These are phyloP conservation scores for Galaxias olidus DNA, from an alignment of 2,797 vertebrate genomes.

Conservation along the genomic window DNA sequence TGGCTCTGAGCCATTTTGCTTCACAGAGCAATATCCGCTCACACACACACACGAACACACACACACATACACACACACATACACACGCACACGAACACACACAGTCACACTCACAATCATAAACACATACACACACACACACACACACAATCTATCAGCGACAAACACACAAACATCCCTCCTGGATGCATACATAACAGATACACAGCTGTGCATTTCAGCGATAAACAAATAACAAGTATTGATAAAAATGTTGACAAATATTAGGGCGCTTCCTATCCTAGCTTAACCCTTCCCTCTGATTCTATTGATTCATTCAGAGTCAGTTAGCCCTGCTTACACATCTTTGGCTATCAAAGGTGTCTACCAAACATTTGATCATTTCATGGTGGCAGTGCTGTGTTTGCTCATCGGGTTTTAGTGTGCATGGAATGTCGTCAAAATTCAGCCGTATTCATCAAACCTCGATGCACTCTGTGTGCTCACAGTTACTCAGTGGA, in stretches of 20 bases:
- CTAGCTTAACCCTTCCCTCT: too few species aligned
- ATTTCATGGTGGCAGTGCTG: too few species aligned
- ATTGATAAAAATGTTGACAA: slow-evolving; percentile 66
- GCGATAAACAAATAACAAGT: slow-evolving; percentile 43
- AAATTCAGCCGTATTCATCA: slow-evolving; percentile 15
- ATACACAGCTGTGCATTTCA: slow-evolving; percentile 56
- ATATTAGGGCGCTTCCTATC: too few species aligned
- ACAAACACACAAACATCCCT: slow-evolving; percentile 52
- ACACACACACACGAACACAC: slow-evolving; percentile 20
- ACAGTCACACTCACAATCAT: slow-evolving; percentile 22
- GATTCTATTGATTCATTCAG: too few species aligned
- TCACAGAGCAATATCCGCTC: slow-evolving; percentile 81
- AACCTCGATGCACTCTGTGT: slow-evolving; percentile 23
- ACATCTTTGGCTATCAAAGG: too few species aligned
- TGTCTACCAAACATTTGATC: too few species aligned
- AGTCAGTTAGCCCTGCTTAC: too few species aligned
- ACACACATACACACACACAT: slow-evolving; percentile 51
- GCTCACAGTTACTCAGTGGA: slow-evolving; percentile 46
- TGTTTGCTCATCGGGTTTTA: too few species aligned
- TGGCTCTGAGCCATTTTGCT: slow-evolving; percentile 87
- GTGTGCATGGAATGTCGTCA: neutral
- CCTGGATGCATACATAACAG: slow-evolving; percentile 20
- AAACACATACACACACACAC: slow-evolving; percentile 9
- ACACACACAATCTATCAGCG: slow-evolving; percentile 26
- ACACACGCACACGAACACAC: slow-evolving; percentile 29